These are phyloP conservation scores for Parelbella ahira DNA, from an alignment of 2,888 invertebrate species.

Conservation along the genomic window DNA sequence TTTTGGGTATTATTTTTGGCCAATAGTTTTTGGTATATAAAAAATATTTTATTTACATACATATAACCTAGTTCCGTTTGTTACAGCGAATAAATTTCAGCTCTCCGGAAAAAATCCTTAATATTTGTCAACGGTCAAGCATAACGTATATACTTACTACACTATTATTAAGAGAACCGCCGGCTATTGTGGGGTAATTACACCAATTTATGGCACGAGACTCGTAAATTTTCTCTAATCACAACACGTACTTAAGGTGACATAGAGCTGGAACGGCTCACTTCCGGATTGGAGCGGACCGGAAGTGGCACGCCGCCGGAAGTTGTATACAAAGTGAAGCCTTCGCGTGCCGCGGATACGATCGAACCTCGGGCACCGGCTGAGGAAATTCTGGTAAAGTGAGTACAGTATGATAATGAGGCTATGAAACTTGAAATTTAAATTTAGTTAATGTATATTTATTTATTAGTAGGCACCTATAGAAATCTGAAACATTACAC, in stretches of 20 bases:
- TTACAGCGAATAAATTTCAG: no score
- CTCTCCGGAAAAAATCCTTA: no score
- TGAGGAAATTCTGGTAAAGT: slow-evolving; percentile 22
- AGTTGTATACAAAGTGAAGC: slow-evolving; percentile 77
- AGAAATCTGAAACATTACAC: no score
- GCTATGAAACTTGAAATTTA: slow-evolving; percentile 16
- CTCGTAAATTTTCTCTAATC: slow-evolving; percentile 64
- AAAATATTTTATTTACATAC: no score
- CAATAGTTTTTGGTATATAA: no score
- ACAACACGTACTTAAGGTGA: slow-evolving; percentile 73
- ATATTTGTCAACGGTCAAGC: slow-evolving; percentile 2
- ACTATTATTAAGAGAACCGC: slow-evolving; percentile 1
- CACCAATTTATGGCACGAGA: slow-evolving; percentile 43
- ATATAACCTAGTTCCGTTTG: no score
- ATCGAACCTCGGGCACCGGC: slow-evolving; percentile 15
- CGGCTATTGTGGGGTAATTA: slow-evolving; percentile 44
- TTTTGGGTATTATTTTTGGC: no score
- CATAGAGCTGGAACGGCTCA: slow-evolving; percentile 63
- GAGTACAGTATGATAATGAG: slow-evolving; percentile 18
- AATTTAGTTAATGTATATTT: no score
- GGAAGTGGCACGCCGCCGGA: slow-evolving; percentile 56
- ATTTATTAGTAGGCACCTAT: no score
- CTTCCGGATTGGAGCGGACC: slow-evolving; percentile 62
- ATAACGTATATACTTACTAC: no score
- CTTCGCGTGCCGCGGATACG: slow-evolving; percentile 58